Conservation (phyloP, 2,113 vertebrate species). For the Turdus rufiventris region DNA sequence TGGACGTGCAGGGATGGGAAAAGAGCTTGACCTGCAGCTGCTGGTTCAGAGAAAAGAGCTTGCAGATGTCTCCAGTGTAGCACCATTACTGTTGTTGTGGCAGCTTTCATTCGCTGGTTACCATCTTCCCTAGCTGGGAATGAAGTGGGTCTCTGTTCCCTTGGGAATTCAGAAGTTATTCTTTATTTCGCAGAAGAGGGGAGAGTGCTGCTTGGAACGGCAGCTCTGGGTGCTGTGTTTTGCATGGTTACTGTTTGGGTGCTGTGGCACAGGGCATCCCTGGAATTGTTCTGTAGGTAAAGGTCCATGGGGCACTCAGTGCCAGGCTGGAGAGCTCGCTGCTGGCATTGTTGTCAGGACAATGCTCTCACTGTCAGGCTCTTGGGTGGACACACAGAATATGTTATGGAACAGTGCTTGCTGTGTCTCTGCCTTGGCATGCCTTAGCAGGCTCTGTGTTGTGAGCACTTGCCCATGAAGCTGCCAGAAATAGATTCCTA, state of each 20-base stretch:
- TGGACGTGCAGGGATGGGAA: neutral
- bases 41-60: neutral
- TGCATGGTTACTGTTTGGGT: neutral
- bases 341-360: constrained; percentile 46
- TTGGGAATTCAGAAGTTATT: neutral
- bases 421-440: constrained; percentile 67
- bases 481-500: constrained; percentile 54
- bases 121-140: neutral
- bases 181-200: neutral
- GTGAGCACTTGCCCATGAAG: constrained; percentile 47
- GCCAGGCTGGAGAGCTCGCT: constrained; percentile 41
- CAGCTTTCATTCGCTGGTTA: neutral
- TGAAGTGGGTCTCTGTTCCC: constrained; percentile 15
- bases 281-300: constrained; percentile 27
- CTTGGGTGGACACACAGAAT: constrained; percentile 3
- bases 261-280: neutral
- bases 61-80: neutral
- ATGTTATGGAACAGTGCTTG: constrained; percentile 54
- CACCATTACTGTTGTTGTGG: neutral
- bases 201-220: neutral
- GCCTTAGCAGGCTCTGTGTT: constrained; percentile 47
- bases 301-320: constrained; percentile 11
- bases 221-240: neutral
- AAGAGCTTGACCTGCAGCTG: neutral
- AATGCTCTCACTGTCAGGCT: constrained; percentile 60